phyloP scores from a whole-genome alignment of 1,140 invertebrate species.

The Chironomus tepperi region DNA sequence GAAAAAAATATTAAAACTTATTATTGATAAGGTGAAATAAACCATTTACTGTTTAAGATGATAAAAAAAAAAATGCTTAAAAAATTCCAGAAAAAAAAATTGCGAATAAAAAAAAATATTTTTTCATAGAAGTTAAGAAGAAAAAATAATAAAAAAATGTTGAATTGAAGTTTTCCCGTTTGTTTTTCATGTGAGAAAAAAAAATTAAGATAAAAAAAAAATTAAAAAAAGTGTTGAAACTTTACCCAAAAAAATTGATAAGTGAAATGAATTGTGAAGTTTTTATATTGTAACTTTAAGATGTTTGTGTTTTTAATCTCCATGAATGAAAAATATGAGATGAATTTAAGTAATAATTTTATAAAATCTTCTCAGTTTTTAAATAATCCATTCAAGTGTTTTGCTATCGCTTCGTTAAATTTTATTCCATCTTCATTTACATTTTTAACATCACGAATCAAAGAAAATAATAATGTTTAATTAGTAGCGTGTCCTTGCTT shows the following conservation, averaged over 20 bases:
- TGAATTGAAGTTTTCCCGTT: conserved; percentile 23
- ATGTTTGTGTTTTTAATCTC: conserved; percentile 13
- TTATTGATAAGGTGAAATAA: conserved; percentile 12
- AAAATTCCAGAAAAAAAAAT: background rate
- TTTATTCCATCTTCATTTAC: too few species aligned
- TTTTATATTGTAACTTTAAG: conserved; percentile 22
- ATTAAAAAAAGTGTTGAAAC: conserved; percentile 19
- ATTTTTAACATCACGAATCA: too few species aligned
- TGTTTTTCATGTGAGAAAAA: conserved; percentile 20
- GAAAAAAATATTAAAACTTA: background rate
- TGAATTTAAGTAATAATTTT: too few species aligned
- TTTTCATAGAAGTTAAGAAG: conserved; percentile 14
- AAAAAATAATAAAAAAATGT: conserved; percentile 15
- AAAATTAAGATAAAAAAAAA: conserved; percentile 15
- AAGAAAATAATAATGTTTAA: too few species aligned
- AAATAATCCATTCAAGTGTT: too few species aligned
- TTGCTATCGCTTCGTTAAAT: too few species aligned
- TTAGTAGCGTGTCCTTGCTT: too few species aligned
- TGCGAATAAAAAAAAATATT: background rate
- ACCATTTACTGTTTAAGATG: background rate
- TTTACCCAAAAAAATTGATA: conserved; percentile 14
- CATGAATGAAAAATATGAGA: too few species aligned
- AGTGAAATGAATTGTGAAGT: conserved; percentile 16
- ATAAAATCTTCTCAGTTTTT: too few species aligned
- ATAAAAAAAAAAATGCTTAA: background rate